phyloP scores from a whole-genome alignment of 2,113 vertebrate genomes.

The Dunckerocampus dactyliophorus region DNA sequence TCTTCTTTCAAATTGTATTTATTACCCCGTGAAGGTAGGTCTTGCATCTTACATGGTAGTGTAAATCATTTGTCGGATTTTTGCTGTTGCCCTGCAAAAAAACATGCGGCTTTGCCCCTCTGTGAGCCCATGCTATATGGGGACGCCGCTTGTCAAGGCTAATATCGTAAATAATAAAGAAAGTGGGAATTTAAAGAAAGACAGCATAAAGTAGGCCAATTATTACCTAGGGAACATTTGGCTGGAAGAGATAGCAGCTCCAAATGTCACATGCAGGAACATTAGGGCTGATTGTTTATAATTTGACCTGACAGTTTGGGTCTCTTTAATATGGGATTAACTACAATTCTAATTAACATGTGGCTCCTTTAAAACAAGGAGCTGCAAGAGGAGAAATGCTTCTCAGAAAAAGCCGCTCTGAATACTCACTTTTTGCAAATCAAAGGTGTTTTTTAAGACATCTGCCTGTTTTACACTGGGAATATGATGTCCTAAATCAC shows the following conservation, averaged over 20 bases:
- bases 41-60: slow-evolving; percentile 27
- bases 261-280: slow-evolving; percentile 69
- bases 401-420: slow-evolving; percentile 6
- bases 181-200: slow-evolving; percentile 70
- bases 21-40: slow-evolving; percentile 64
- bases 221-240: slow-evolving; percentile 78
- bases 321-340: slow-evolving; percentile 77
- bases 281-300: slow-evolving; percentile 76
- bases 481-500: slow-evolving; percentile 28
- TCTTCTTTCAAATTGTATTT: slow-evolving; percentile 67
- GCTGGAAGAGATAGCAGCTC: slow-evolving; percentile 69
- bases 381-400: slow-evolving; percentile 35
- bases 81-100: slow-evolving; percentile 46
- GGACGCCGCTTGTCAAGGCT: slow-evolving; percentile 69
- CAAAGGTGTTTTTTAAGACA: slow-evolving; percentile 41
- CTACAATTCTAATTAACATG: slow-evolving; percentile 77
- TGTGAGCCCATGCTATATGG: slow-evolving; percentile 41
- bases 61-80: slow-evolving; percentile 63
- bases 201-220: slow-evolving; percentile 78
- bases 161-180: slow-evolving; percentile 73
- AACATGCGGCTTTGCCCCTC: slow-evolving; percentile 31
- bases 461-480: slow-evolving; percentile 24
- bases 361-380: slow-evolving; percentile 61
- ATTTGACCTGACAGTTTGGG: slow-evolving; percentile 79
- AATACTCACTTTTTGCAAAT: slow-evolving; percentile 38